Percentiles rank a stretch among this genome's conserved stretches.
These are phyloP conservation scores for Axinella damicornis DNA, from an alignment of 37 sponge, comb jelly and placozoan species.

Conservation along the genomic window DNA sequence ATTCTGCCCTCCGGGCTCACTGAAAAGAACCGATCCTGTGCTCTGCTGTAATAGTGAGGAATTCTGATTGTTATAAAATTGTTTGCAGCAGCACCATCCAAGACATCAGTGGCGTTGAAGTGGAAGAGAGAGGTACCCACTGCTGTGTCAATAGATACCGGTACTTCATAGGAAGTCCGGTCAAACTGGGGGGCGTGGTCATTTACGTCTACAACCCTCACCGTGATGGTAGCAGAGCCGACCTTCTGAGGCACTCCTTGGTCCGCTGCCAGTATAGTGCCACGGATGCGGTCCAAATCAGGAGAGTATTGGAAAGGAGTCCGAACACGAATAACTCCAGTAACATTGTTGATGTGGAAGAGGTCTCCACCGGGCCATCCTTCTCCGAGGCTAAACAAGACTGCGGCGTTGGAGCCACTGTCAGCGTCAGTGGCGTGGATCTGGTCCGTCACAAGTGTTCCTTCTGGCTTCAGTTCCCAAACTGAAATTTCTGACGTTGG, in stretches of 20 bases:
- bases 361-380: slow-evolving; percentile 6
- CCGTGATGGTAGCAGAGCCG: not conserved
- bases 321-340: slow-evolving; percentile 36
- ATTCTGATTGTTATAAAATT: not conserved
- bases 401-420: slow-evolving; percentile 26
- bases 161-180: not conserved
- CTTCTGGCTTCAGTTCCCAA: slow-evolving; percentile 17
- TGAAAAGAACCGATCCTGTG: slow-evolving; percentile 1
- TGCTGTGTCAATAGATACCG: not conserved
- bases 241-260: slow-evolving; percentile 32
- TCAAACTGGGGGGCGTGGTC: slow-evolving; percentile 60
- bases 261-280: slow-evolving; percentile 42
- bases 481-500: not conserved
- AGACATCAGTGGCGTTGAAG: slow-evolving; percentile 23
- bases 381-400: slow-evolving; percentile 37
- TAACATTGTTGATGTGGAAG: slow-evolving; percentile 48
- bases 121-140: not conserved
- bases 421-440: slow-evolving; percentile 49
- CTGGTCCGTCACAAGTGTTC: slow-evolving; percentile 15
- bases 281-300: not conserved
- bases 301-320: not conserved
- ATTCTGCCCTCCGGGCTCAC: not conserved
- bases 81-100: slow-evolving; percentile 22
- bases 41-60: slow-evolving; percentile 45
- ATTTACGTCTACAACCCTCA: slow-evolving; percentile 49